Conservation (phyloP, 2,888 invertebrate genomes). For the Temnothorax unifasciatus region DNA sequence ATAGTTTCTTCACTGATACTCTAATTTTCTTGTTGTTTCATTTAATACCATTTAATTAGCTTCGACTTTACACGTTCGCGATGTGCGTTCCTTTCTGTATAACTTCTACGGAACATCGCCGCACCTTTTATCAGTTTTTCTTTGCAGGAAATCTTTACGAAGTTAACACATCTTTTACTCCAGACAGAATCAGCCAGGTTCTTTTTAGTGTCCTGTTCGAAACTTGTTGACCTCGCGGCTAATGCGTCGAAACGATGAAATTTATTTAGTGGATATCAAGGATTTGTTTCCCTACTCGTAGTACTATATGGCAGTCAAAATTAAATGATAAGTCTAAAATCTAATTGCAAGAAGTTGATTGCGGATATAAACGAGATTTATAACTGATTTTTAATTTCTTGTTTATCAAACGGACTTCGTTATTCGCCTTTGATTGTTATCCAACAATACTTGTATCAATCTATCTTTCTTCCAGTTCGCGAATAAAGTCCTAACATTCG, state of each 20-base stretch:
- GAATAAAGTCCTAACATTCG: background rate
- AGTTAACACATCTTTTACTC: constrained; percentile 16
- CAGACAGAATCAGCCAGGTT: background rate
- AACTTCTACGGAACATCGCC: background rate
- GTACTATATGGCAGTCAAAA: background rate
- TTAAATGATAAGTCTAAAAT: background rate
- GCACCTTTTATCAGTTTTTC: background rate
- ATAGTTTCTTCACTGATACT: background rate
- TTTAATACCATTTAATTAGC: constrained; percentile 7
- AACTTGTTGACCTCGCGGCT: background rate
- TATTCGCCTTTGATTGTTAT: background rate
- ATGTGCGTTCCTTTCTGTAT: background rate
- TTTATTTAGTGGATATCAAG: constrained; percentile 12
- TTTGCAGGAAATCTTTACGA: constrained; percentile 1
- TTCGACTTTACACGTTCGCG: background rate
- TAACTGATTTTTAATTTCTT: background rate
- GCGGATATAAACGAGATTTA: background rate
- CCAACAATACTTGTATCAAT: background rate
- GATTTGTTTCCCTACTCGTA: background rate
- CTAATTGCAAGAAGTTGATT: background rate
- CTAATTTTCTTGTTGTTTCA: background rate
- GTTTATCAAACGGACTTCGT: background rate
- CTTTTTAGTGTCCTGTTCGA: background rate
- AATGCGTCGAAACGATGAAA: constrained; percentile 17
- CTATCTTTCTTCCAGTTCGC: background rate